phyloP scores from a whole-genome alignment of 2,113 vertebrate genomes.

The Baryphthengus martii region DNA sequence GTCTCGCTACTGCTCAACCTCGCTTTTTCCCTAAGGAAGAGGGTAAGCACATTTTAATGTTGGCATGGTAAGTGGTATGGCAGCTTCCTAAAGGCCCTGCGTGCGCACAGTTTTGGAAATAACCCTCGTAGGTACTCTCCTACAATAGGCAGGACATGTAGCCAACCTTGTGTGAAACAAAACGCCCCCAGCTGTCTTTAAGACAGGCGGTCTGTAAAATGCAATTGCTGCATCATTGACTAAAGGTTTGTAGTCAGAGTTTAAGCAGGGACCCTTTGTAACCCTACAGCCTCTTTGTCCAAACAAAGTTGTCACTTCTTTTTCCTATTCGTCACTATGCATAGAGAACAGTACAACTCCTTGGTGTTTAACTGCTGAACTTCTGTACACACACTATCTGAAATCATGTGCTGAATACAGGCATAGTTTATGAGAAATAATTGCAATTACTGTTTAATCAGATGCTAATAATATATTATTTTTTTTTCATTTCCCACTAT shows the following conservation, averaged over 20 bases:
- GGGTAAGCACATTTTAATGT: not conserved
- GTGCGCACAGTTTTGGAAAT: not conserved
- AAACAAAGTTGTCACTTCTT: not conserved
- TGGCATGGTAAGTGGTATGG: too few species aligned
- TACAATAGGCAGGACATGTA: not conserved
- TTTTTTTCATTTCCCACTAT: not conserved
- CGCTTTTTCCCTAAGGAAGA: not conserved
- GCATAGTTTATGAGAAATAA: not conserved
- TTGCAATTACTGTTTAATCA: not conserved
- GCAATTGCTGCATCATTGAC: not conserved
- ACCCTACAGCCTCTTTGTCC: not conserved
- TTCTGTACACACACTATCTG: not conserved
- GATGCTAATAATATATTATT: not conserved
- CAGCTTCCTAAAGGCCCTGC: not conserved
- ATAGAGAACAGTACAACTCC: not conserved
- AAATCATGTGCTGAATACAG: not conserved
- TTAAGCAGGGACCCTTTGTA: not conserved
- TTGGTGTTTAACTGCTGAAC: not conserved
- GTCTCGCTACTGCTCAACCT: not conserved
- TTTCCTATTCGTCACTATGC: not conserved
- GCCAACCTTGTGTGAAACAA: not conserved
- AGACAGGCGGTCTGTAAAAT: not conserved
- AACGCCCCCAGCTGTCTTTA: not conserved
- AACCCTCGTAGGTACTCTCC: not conserved
- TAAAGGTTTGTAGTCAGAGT: not conserved